Base-by-base conservation (phyloP, 2,797 vertebrate genomes). In the Ciconia nigra region DNA sequence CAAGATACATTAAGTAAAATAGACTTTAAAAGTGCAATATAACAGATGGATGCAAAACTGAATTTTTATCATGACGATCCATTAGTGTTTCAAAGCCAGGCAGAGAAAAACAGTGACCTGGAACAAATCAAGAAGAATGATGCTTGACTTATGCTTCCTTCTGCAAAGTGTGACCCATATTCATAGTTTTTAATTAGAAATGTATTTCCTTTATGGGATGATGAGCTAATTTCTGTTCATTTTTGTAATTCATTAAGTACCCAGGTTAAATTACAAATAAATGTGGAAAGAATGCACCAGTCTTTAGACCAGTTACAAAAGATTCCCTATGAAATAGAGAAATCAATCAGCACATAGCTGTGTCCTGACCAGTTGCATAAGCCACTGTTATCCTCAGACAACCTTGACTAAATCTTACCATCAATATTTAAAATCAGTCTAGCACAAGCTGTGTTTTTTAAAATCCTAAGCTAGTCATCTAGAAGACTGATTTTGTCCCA, bases 81-180 rank as follows among this genome's bases (percentile, higher is more conserved):
- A 96, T 97, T 95, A 94, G 54, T 47, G 47, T 94, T 96, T 92
- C 87, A 54, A 69, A 98, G 83, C 57, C 63, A 96, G 82, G 83
- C 95, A 94, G 89, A 94, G 84, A 83, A 94, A 95, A 94, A 97
- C 96, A 96, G 96, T 96, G 97, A 96, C 94, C 97, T 88, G 59
- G 95, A 98, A 98, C 91, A 98, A 97, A 97, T 97, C 46, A 96
- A 93, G 90, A 98, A 96, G 89, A 96, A 97, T 80, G 83, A 96
- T 93, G 90, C 82, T 93, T 97, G 89, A 95, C 97, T 97, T 96
- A 86, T 63, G 49, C 80, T 97, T 96, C 79, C 70, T 96, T 95
- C 88, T 96, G 57, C 62, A 89, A 96, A 87, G 37, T 52, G 71
- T 96, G 95, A 96, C 96, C 94, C 49, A 88, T 91, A 96, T 96